Percentiles rank a stretch among this genome's conserved stretches.
Conservation (phyloP, 2,113 vertebrate genomes). For the Centrocercus urophasianus region DNA sequence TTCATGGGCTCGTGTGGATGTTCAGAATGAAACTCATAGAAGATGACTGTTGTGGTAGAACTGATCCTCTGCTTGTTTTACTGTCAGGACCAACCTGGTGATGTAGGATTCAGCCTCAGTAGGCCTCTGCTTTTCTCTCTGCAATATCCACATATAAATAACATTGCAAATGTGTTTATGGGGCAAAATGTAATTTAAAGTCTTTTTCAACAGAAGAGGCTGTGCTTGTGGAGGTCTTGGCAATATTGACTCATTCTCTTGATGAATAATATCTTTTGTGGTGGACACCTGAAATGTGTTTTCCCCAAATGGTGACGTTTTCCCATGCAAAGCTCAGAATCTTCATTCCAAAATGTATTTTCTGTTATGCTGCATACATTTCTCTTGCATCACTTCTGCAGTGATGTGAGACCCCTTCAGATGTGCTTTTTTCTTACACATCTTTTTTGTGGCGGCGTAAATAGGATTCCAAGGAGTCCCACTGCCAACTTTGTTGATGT, state of each 20-base stretch:
- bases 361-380: background rate
- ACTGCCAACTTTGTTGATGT: background rate
- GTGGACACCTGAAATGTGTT: background rate
- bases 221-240: background rate
- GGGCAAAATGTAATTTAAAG: background rate
- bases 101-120: background rate
- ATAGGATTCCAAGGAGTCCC: background rate
- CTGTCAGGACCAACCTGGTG: background rate
- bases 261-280: background rate
- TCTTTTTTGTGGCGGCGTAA: background rate
- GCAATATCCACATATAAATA: accelerated
- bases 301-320: background rate
- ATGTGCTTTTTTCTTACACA: background rate
- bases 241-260: background rate
- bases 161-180: background rate
- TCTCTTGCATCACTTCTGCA: background rate
- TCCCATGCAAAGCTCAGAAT: background rate
- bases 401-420: background rate
- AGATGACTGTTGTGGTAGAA: background rate
- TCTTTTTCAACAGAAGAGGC: background rate
- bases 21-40: background rate
- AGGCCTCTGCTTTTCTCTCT: background rate
- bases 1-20: background rate
- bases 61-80: accelerated
- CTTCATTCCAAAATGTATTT: background rate